Base-by-base conservation (phyloP, 2,888 invertebrate genomes). In the Saturnia japonica region DNA sequence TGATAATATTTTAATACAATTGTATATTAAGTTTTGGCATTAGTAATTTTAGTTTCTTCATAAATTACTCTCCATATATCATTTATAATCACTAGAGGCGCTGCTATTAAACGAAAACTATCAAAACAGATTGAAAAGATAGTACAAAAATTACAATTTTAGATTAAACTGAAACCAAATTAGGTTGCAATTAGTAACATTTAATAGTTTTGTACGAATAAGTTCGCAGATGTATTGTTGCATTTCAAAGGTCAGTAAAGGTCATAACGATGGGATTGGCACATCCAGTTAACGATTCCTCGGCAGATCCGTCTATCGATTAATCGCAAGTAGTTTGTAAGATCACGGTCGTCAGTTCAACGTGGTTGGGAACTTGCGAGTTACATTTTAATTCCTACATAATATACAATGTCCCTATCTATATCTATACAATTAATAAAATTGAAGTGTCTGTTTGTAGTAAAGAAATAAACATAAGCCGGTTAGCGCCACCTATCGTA, bases 191-290 rank as follows among this genome's bases (percentile, higher is more conserved):
- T 51, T 51, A 51, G 19, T 51, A 51, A 51, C n/a, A 6, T n/a
- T 3, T n/a, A 51, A n/a, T 19, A n/a, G 8, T 19, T 51, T n/a
- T 51, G n/a, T 54, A 54, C 8, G 22, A 9, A n/a, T 54, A 54
- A n/a, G 54, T 54, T 54, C 42, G n/a, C 34, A 28, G 64, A 64
- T 40, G 64, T 11, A 42, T 42, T 34, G 34, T 64, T 40, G 64
- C 64, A 34, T 34, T 34, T 64, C 16, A 64, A 40, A 40, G 34
- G 64, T 64, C 64, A 34, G 9, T 19, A 64, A 34, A 64, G 28
- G 64, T 40, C 16, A 34, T 7, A 19, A 11, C 64, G 64, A 40
- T 64, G 64, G 64, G 40, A 64, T 34, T 64, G 64, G 34, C 64
- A 34, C 64, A 40, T 34, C 42, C 42, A 40, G 34, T 66, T 22